Evolutionary conservation across 2,888 invertebrate genomes (phyloP).

Genomic region (Trimorus sp.): DNA sequence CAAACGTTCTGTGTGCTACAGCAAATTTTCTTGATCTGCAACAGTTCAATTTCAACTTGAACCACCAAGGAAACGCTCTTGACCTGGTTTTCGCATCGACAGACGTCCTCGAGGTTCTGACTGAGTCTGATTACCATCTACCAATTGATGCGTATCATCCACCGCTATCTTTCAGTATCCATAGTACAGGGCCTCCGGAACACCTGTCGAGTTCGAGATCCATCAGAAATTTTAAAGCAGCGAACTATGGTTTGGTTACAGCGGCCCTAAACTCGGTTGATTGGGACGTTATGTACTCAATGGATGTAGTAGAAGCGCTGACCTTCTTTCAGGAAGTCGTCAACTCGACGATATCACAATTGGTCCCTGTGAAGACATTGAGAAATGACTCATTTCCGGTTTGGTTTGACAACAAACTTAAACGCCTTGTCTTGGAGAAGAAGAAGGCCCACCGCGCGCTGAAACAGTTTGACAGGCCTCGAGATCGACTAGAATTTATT

Average conservation of each 20-base stretch:
- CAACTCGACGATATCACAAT: background rate
- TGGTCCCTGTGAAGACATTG: background rate
- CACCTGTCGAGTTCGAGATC: background rate
- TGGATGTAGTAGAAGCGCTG: background rate
- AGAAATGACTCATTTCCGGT: background rate
- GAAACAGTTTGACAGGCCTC: background rate
- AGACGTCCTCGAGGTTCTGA: background rate
- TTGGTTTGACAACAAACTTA: background rate
- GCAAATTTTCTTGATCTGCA: background rate
- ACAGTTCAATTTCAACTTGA: background rate
- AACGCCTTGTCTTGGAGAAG: background rate
- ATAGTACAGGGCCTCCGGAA: background rate
- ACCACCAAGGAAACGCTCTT: background rate
- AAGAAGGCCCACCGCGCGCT: background rate
- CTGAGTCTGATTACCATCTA: background rate
- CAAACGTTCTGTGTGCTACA: background rate
- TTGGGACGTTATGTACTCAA: background rate
- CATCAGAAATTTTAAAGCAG: background rate
- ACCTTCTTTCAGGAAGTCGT: background rate
- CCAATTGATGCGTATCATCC: slow-evolving; percentile 3
- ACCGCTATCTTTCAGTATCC: background rate
- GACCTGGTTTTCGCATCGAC: background rate
- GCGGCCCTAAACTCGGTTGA: background rate
- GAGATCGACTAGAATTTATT: background rate
- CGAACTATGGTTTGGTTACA: background rate